Conservation (phyloP, 2,797 vertebrate species). For the Hemitrygon akajei region DNA sequence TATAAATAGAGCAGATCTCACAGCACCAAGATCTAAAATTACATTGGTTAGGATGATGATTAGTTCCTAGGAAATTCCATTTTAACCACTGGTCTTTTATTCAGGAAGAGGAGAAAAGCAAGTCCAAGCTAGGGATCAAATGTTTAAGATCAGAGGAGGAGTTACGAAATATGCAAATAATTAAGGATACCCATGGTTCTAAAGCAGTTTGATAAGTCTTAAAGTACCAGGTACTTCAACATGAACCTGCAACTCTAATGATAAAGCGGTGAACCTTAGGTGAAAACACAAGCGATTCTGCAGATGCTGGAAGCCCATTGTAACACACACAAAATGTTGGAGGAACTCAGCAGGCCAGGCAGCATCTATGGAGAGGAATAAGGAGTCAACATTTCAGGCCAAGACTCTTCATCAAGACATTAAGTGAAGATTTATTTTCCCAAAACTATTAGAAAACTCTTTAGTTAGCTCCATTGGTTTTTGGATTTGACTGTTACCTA, state of each 20-base stretch:
- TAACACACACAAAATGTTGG: no score
- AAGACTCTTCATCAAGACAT: no score
- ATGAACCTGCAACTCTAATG: neutral
- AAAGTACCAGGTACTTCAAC: neutral
- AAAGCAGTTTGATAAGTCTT: neutral
- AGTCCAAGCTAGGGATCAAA: neutral
- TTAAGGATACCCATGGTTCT: neutral
- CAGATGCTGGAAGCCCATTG: no score
- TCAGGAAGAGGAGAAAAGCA: neutral
- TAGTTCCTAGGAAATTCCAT: slow-evolving; percentile 18
- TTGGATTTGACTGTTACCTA: neutral
- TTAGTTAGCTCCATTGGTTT: neutral
- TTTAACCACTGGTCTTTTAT: neutral
- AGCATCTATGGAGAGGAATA: no score
- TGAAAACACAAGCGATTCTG: no score
- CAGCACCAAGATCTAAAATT: slow-evolving; percentile 17
- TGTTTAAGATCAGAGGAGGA: neutral
- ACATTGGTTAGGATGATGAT: neutral
- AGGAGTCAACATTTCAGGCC: no score
- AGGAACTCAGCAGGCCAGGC: no score
- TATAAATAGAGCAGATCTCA: neutral
- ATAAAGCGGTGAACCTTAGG: neutral
- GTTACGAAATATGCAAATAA: slow-evolving; percentile 3
- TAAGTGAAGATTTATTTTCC: no score
- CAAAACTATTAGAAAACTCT: neutral